Evolutionary conservation across 2,797 vertebrate genomes (phyloP), one percentile per base, ranked within the genome.

Genomic region (Psittacula echo): DNA sequence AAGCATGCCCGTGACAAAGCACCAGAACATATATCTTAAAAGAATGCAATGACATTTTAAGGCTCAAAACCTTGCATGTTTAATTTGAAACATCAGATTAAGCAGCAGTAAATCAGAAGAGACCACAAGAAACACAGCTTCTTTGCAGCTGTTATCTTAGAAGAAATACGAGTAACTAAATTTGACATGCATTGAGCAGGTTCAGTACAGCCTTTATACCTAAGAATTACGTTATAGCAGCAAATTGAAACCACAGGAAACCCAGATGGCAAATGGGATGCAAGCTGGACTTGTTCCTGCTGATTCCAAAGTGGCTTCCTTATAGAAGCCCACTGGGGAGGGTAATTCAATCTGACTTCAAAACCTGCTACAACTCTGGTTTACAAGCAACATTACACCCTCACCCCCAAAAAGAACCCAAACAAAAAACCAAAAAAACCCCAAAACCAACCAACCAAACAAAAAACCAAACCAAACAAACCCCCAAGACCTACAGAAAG

Each of bases 51-150:
- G 85, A 90, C 61, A 81, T 90, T 89, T 92, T 58, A 94, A 93
- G 83, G 73, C 54, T 73, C 34, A 65, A 61, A 93, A 64, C 70
- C 68, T 80, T 65, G n/a, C 58, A 78, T 54, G 47, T 76, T 91
- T 94, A 83, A 97, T 94, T 91, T 95, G 86, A 96, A 97, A 95
- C 93, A 95, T 65, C 84, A 94, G 84, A 96, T 95, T 90, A 90
- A 92, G 78, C n/a, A 82, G 65, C 48, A 90, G 48, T 94, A 96
- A 96, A 97, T 94, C 89, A 90, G 62, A 27, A 68, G 15, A 80
- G 39, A 72, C 67, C 58, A 90, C 75, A 89, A 84, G 45, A 81
- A 94, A 85, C 74, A 78, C 58, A 80, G 54, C 18, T 90, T 79
- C 77, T 94, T 67, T 61, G 37, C 91, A 91, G 87, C 72, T 48